phyloP scores from a whole-genome alignment of 64 coral and sea anemone genomes.

The Catalaphyllia jardinei region DNA sequence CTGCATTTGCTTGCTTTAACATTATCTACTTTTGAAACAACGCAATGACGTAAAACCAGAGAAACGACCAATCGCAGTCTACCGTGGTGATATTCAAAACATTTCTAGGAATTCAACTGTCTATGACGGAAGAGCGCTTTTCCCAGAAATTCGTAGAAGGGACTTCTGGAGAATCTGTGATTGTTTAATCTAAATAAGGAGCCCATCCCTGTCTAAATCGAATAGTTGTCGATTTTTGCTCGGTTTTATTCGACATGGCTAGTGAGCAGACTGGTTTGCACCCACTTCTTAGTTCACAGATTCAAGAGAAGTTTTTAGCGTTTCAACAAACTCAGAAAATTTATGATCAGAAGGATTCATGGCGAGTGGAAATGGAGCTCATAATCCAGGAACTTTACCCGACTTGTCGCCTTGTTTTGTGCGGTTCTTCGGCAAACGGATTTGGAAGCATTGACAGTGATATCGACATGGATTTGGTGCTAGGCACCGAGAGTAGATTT shows the following conservation, averaged over 20 bases:
- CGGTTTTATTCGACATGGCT: background rate
- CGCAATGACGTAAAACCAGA: too few species aligned
- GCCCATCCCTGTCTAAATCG: too few species aligned
- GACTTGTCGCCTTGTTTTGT: constrained; percentile 17
- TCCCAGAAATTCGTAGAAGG: too few species aligned
- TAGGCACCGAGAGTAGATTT: background rate
- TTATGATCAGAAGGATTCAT: constrained; percentile 22
- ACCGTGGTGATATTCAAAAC: too few species aligned
- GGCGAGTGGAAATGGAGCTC: constrained; percentile 16
- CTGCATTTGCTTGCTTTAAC: too few species aligned
- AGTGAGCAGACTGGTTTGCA: background rate
- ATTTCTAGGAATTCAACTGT: too few species aligned
- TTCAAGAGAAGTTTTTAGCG: background rate
- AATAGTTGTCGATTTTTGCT: too few species aligned
- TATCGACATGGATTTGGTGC: constrained; percentile 9
- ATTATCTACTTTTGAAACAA: too few species aligned
- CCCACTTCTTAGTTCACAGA: background rate
- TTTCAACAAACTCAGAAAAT: constrained; percentile 19
- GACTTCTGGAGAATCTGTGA: too few species aligned
- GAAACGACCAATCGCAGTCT: too few species aligned
- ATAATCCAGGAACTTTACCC: constrained; percentile 17
- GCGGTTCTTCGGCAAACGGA: constrained; percentile 27
- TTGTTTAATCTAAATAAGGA: too few species aligned
- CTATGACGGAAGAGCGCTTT: too few species aligned
- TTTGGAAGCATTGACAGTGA: constrained; percentile 33